A percentile compares a stretch with the other conserved stretches of the same genome.
Conservation (phyloP, 2,797 vertebrate species). For the Amblyopsis hoosieri region DNA sequence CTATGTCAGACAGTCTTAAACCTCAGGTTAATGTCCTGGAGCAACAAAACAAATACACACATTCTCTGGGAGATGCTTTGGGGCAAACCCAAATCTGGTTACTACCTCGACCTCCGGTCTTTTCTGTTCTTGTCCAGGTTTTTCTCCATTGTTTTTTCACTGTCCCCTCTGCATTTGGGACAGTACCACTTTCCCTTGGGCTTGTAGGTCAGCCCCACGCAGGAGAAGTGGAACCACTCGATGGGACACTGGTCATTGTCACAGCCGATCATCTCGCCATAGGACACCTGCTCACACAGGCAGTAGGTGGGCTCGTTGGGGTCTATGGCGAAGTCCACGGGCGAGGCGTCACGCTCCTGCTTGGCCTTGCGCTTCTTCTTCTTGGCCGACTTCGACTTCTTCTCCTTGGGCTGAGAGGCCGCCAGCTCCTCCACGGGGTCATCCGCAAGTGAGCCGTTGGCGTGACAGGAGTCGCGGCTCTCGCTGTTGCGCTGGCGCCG, state of each 20-base stretch:
- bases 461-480: constrained; percentile 91
- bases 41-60: too few relatives aligned
- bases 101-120: constrained; percentile 96
- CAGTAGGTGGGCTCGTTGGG: constrained; percentile 98
- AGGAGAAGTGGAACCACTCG: constrained; percentile 99
- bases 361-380: constrained; percentile 98
- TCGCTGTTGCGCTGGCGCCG: constrained; percentile 92
- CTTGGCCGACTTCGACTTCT: constrained; percentile 94
- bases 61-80: background rate
- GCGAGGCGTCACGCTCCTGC: constrained; percentile 91
- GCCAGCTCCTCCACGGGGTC: constrained; percentile 85
- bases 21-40: constrained; percentile 2
- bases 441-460: constrained; percentile 88
- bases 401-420: constrained; percentile 83
- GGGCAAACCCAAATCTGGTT: constrained; percentile 18
- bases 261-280: constrained; percentile 97
- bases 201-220: constrained; percentile 96
- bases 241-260: constrained; percentile 97
- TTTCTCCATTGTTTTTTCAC: constrained; percentile 99
- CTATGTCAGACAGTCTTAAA: constrained; percentile 15
- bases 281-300: constrained; percentile 96
- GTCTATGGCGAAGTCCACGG: constrained; percentile 93
- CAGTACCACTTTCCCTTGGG: constrained; percentile 99
- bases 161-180: constrained; percentile 96
- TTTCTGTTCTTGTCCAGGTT: constrained; percentile 96